A percentile compares a stretch with the other conserved stretches of the same genome.
Conservation (phyloP, 2,888 invertebrate genomes). For the Entomobrya multifasciata region DNA sequence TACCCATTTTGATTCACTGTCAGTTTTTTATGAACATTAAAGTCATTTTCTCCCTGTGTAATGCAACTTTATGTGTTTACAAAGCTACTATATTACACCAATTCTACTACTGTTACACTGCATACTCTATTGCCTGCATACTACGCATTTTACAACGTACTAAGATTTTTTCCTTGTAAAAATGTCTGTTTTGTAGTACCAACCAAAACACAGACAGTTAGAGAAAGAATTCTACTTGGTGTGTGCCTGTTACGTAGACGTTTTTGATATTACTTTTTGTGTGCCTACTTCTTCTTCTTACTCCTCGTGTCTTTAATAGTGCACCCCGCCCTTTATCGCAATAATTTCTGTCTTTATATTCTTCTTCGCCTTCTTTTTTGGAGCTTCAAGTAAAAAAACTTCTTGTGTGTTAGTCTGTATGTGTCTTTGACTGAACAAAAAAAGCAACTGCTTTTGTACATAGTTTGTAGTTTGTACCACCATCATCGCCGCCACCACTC, state of each 20-base stretch:
- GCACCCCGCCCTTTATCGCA: constrained; percentile 67
- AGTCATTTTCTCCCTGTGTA: constrained; percentile 68
- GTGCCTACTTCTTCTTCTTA: constrained; percentile 32
- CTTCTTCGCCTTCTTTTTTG: constrained; percentile 23
- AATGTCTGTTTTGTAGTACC: background rate
- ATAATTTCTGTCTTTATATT: constrained; percentile 62
- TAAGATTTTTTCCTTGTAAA: too few species aligned
- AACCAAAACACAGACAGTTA: constrained; percentile 7
- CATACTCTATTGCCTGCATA: background rate
- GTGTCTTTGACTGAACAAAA: constrained; percentile 4
- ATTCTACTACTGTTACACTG: constrained; percentile 10
- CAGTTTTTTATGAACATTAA: constrained; percentile 72
- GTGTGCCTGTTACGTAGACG: constrained; percentile 37
- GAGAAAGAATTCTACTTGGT: constrained; percentile 7
- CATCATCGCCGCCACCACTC: constrained; percentile 5
- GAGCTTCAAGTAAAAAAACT: constrained; percentile 41
- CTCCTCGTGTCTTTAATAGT: constrained; percentile 57
- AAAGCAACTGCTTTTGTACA: constrained; percentile 1
- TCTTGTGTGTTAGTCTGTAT: constrained; percentile 12
- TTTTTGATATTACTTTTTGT: constrained; percentile 53
- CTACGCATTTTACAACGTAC: constrained; percentile 35
- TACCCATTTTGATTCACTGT: constrained; percentile 69
- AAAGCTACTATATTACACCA: constrained; percentile 66
- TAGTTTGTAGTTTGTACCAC: background rate
- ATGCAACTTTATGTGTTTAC: constrained; percentile 72